Percentiles rank a stretch among this genome's conserved stretches.
Conservation (phyloP, 2,113 vertebrate genomes). For the Antechinus stuartii region DNA sequence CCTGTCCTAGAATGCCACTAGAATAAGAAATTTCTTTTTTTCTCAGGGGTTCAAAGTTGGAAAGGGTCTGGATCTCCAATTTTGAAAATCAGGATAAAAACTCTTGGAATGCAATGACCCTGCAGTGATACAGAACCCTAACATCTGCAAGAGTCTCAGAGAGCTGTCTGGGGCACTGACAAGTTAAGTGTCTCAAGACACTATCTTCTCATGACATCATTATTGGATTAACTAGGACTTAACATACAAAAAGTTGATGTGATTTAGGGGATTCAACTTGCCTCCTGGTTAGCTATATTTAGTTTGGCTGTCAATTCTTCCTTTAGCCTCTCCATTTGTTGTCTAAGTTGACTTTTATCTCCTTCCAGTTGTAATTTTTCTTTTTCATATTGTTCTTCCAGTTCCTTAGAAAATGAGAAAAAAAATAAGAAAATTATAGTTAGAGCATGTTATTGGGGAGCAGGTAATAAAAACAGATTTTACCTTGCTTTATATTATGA, state of each 20-base stretch:
- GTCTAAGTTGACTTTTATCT: constrained; percentile 91
- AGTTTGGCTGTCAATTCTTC: constrained; percentile 92
- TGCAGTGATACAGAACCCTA: not conserved
- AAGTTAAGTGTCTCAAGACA: not conserved
- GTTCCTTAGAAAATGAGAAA: constrained; percentile 86
- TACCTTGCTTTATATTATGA: constrained; percentile 35
- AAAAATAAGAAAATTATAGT: constrained; percentile 47
- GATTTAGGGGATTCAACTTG: constrained; percentile 71
- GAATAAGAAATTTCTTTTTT: constrained; percentile 29
- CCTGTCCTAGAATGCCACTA: not conserved
- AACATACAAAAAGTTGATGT: constrained; percentile 13
- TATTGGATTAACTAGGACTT: not conserved
- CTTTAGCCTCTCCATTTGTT: constrained; percentile 91
- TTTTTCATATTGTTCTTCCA: constrained; percentile 94
- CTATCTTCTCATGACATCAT: not conserved
- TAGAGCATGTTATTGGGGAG: constrained; percentile 19
- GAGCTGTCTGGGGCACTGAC: not conserved
- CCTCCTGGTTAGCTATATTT: constrained; percentile 92
- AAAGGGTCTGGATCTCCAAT: not conserved
- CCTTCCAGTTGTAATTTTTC: constrained; percentile 93
- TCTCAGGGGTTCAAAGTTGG: not conserved
- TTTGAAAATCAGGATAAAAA: not conserved
- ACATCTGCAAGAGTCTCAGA: not conserved
- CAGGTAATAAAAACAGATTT: constrained; percentile 34
- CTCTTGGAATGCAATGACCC: not conserved